phyloP scores from a whole-genome alignment of 2,797 vertebrate species.

The Poeciliopsis turneri region DNA sequence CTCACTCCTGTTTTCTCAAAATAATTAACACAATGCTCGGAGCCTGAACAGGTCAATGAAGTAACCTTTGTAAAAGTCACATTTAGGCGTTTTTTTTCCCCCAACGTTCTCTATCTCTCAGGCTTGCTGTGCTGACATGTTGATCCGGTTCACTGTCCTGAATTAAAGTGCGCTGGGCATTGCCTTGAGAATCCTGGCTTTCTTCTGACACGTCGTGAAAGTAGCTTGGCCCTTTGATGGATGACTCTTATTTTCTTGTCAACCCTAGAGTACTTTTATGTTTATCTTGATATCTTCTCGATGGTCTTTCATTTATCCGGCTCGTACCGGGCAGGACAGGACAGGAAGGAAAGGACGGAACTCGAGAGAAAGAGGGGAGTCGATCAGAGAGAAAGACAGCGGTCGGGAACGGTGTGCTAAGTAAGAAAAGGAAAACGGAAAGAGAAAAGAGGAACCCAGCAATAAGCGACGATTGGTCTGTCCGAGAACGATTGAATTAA shows the following conservation, averaged over 20 bases:
- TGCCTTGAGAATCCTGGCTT: conserved; percentile 53
- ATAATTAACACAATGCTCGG: background rate
- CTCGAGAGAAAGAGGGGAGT: conserved; percentile 13
- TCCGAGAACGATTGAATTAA: background rate
- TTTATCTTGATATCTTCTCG: conserved; percentile 81
- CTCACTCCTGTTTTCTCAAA: background rate
- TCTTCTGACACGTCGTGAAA: conserved; percentile 75
- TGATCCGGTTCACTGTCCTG: conserved; percentile 62
- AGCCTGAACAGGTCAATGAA: background rate
- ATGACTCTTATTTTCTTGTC: conserved; percentile 85
- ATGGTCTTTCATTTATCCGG: conserved; percentile 74
- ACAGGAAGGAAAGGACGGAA: conserved; percentile 8
- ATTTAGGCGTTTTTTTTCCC: background rate
- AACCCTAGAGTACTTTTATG: conserved; percentile 74
- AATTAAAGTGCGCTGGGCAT: conserved; percentile 57
- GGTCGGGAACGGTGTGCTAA: background rate
- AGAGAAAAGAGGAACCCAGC: background rate
- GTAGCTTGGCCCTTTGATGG: conserved; percentile 74
- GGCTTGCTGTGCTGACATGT: conserved; percentile 45
- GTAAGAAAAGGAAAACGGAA: conserved; percentile 6
- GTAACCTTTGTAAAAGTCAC: conserved; percentile 7
- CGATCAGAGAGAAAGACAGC: conserved; percentile 29
- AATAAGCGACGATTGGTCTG: background rate
- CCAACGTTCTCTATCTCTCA: conserved; percentile 6
- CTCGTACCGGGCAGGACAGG: conserved; percentile 40